Conservation (phyloP, 2,113 vertebrate genomes). For the Strigops habroptila region DNA sequence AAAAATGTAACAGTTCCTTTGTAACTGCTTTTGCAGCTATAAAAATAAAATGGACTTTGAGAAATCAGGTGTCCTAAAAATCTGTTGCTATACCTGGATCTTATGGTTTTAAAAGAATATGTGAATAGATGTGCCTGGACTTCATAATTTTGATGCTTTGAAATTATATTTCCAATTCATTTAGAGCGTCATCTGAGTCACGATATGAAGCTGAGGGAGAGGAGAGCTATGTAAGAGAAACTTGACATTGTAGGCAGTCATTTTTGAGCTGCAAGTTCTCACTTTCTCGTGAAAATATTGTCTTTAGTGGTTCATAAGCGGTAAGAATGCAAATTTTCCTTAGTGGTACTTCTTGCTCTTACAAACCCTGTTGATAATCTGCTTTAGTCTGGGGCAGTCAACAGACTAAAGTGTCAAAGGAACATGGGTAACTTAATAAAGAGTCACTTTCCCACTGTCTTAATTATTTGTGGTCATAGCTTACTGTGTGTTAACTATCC, state of each 20-base stretch:
- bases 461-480: background rate
- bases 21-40: background rate
- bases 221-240: background rate
- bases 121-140: background rate
- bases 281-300: background rate
- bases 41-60: constrained; percentile 8
- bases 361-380: background rate
- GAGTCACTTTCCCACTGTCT: background rate
- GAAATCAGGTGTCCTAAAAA: background rate
- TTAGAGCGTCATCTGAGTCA: constrained; percentile 7
- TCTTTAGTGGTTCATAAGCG: background rate
- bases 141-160: background rate
- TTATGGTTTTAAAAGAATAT: background rate
- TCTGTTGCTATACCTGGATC: background rate
- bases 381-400: background rate
- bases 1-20: background rate
- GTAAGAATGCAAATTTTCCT: background rate
- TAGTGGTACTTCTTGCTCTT: background rate
- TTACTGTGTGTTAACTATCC: background rate
- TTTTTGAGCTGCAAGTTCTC: background rate
- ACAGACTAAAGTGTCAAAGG: background rate
- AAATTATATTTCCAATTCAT: constrained; percentile 2
- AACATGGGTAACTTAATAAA: background rate
- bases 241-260: background rate
- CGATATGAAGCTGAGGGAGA: background rate